Conservation (phyloP, 2,113 vertebrate species). For the Cairina moschata region DNA sequence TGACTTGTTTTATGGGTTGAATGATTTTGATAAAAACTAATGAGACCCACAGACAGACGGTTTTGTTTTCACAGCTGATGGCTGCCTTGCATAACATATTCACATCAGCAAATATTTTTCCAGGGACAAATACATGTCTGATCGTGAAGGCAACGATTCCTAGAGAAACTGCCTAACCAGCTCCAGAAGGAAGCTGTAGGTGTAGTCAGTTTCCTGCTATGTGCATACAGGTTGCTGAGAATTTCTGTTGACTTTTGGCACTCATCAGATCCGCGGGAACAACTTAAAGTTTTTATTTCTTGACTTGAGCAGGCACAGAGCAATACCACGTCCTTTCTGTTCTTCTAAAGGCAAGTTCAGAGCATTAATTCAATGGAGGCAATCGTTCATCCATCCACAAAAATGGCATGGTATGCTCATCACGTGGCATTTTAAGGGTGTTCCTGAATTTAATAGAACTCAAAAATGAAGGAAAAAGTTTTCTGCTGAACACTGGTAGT, state of each 20-base stretch:
- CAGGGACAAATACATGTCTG: background rate
- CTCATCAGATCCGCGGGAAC: background rate
- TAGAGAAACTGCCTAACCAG: background rate
- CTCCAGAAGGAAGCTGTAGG: background rate
- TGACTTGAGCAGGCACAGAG: background rate
- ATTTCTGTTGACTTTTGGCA: slow-evolving; percentile 15
- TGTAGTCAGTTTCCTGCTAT: background rate
- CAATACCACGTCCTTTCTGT: background rate
- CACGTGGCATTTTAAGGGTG: background rate
- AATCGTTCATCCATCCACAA: background rate
- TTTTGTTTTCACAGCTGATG: slow-evolving; percentile 48
- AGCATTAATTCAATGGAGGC: background rate
- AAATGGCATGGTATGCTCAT: background rate
- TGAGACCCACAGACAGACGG: background rate
- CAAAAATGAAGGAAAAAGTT: background rate
- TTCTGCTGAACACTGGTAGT: background rate
- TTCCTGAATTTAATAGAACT: background rate
- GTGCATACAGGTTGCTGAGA: background rate
- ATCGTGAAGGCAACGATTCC: background rate
- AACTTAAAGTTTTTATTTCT: background rate
- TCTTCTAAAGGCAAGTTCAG: background rate
- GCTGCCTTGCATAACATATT: background rate
- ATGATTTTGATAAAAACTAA: slow-evolving; percentile 43
- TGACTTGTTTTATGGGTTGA: background rate
- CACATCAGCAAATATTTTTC: slow-evolving; percentile 48